These are phyloP conservation scores for Rhinogobio ventralis DNA, from an alignment of 2,797 vertebrate species.

Conservation along the genomic window DNA sequence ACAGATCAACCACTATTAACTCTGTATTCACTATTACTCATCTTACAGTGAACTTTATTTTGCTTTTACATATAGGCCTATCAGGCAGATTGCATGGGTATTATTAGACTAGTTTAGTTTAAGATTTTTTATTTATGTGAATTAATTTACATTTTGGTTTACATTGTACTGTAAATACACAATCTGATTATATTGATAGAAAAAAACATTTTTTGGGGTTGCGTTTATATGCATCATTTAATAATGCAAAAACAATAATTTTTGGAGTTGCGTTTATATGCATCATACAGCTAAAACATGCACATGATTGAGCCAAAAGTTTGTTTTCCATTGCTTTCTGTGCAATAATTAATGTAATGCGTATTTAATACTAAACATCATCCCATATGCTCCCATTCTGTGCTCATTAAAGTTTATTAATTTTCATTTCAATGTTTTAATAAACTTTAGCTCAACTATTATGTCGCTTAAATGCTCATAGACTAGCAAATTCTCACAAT, in stretches of 20 bases:
- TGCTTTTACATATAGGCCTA: not conserved
- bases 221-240: not conserved
- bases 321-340: not conserved
- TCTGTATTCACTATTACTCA: not conserved
- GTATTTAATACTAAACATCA: not conserved
- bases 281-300: not conserved
- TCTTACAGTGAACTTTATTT: not conserved
- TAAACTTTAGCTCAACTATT: not conserved
- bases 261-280: not conserved
- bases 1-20: not conserved
- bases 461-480: not conserved
- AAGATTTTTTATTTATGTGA: not conserved
- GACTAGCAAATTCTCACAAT: constrained; percentile 15
- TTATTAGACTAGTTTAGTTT: not conserved
- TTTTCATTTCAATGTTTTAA: not conserved
- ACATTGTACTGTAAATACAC: not conserved
- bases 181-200: not conserved
- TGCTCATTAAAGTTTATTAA: not conserved
- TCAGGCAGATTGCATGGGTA: not conserved
- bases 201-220: not conserved
- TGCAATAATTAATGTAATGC: not conserved
- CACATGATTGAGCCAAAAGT: not conserved
- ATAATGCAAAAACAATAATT: not conserved
- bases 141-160: not conserved
- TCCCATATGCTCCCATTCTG: not conserved